Evolutionary conservation across 2,113 vertebrate genomes (phyloP).

Genomic region (Terrapene triunguis): DNA sequence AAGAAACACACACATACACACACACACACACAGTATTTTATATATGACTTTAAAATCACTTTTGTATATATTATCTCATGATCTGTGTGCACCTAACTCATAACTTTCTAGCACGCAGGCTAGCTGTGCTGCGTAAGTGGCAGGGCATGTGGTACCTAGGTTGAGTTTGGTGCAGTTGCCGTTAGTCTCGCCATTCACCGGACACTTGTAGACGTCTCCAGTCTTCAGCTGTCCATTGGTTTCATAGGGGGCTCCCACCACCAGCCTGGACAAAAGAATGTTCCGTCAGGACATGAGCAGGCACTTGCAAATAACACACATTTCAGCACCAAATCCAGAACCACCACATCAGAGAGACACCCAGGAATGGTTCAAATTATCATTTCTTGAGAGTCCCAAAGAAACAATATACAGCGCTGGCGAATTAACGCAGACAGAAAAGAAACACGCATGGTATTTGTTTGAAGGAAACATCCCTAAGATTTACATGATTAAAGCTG

Average conservation of each 20-base stretch:
- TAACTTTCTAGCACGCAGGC: not conserved
- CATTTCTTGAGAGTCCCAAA: not conserved
- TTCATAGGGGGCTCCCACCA: constrained; percentile 95
- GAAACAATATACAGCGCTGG: too few species aligned
- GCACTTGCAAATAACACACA: fast-evolving
- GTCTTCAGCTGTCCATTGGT: constrained; percentile 94
- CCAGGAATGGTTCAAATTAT: too few species aligned
- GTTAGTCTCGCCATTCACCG: constrained; percentile 81
- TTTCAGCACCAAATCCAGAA: not conserved
- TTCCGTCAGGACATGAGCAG: fast-evolving
- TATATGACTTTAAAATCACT: not conserved
- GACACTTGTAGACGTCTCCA: constrained; percentile 95
- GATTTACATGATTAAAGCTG: not conserved
- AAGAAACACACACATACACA: not conserved
- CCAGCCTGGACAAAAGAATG: constrained; percentile 84
- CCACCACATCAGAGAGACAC: not conserved
- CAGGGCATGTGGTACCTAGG: constrained; percentile 83
- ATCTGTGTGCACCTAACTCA: not conserved
- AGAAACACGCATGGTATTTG: not conserved
- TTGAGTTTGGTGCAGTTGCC: constrained; percentile 94
- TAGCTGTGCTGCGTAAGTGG: not conserved
- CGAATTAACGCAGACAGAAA: not conserved
- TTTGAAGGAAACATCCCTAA: not conserved
- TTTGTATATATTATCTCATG: not conserved
- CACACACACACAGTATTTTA: too few species aligned